Percentiles rank a stretch among this genome's conserved stretches.
These are phyloP conservation scores for Leptopilina drosophilae DNA, from an alignment of 2,888 invertebrate species.

Conservation along the genomic window DNA sequence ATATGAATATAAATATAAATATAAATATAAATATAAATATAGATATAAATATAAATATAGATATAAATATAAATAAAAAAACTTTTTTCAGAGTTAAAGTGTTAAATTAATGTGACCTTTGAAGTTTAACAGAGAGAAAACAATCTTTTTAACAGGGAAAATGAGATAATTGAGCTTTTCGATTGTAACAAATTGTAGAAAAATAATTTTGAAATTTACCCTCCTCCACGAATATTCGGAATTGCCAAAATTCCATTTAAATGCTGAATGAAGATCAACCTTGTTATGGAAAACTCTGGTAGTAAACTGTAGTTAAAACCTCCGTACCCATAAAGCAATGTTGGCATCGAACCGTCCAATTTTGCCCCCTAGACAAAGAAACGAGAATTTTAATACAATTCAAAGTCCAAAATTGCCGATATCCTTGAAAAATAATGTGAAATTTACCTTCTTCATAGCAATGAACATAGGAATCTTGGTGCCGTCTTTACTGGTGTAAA, in stretches of 20 bases:
- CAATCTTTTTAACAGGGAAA: neutral
- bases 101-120: too few species aligned
- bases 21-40: too few species aligned
- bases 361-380: conserved; percentile 79
- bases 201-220: conserved; percentile 78
- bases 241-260: conserved; percentile 93
- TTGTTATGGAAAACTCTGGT: conserved; percentile 92
- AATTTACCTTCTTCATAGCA: conserved; percentile 85
- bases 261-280: conserved; percentile 92
- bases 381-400: neutral
- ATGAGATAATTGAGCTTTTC: neutral
- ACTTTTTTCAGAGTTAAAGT: too few species aligned
- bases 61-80: too few species aligned
- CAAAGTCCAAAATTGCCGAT: neutral
- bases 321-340: conserved; percentile 96
- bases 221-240: conserved; percentile 97
- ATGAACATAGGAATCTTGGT: conserved; percentile 98
- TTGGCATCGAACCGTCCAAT: conserved; percentile 86
- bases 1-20: too few species aligned
- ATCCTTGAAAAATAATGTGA: conserved; percentile 29
- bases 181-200: conserved; percentile 13
- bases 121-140: too few species aligned
- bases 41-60: too few species aligned
- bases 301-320: conserved; percentile 96
- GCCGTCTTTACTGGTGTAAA: conserved; percentile 95